Evolutionary conservation across 37 sponge, comb jelly and placozoan species (phyloP).

Genomic region (Agelas oroides): DNA sequence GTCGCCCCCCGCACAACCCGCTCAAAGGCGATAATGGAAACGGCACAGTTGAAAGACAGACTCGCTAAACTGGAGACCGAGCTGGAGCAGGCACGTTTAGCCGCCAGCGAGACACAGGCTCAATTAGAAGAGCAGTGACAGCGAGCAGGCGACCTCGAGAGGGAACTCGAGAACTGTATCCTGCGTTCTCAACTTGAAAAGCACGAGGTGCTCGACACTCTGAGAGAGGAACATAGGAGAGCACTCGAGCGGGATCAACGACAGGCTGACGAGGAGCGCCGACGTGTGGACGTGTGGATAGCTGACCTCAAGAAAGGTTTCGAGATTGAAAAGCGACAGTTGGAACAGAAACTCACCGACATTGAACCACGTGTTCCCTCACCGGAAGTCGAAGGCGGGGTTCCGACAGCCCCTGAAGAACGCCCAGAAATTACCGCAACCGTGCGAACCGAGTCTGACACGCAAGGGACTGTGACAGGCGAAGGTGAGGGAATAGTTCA

Average conservation of each 20-base stretch:
- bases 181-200: not conserved
- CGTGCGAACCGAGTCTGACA: too few species aligned
- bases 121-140: not conserved
- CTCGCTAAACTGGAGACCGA: not conserved
- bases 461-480: too few species aligned
- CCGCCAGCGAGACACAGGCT: not conserved
- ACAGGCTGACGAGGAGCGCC: not conserved
- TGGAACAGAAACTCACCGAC: too few species aligned
- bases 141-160: not conserved
- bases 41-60: too few species aligned
- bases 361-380: too few species aligned
- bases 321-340: too few species aligned
- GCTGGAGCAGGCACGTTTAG: not conserved
- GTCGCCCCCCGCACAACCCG: not conserved
- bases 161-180: not conserved
- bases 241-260: not conserved
- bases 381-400: too few species aligned
- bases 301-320: not conserved
- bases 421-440: too few species aligned
- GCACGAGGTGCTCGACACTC: not conserved
- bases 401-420: too few species aligned
- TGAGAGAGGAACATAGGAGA: not conserved
- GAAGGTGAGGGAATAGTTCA: too few species aligned
- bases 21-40: not conserved
- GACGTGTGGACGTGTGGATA: not conserved